Percentiles rank a stretch among this genome's conserved stretches.
phyloP scores from a whole-genome alignment of 2,888 invertebrate genomes.

The Tinea semifulvella region DNA sequence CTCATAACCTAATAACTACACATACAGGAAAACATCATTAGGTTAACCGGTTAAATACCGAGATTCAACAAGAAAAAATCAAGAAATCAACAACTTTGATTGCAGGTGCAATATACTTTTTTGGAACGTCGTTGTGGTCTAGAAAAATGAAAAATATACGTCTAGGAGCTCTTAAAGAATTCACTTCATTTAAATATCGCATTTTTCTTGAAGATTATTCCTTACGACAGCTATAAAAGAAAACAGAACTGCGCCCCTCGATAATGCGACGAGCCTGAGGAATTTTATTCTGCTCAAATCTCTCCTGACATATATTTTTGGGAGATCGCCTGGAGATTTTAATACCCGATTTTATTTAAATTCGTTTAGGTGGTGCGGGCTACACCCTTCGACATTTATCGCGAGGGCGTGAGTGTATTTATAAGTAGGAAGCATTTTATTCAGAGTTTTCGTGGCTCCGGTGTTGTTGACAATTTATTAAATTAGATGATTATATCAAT shows the following conservation, averaged over 20 bases:
- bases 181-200: constrained; percentile 66
- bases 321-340: constrained; percentile 61
- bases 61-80: too few species aligned
- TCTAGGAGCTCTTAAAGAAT: too few species aligned
- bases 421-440: constrained; percentile 32
- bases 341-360: constrained; percentile 65
- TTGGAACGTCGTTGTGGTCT: too few species aligned
- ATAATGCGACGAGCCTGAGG: constrained; percentile 61
- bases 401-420: constrained; percentile 57
- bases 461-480: neutral
- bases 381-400: constrained; percentile 57
- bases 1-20: too few species aligned
- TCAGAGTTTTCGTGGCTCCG: neutral
- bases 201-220: constrained; percentile 68
- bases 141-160: too few species aligned
- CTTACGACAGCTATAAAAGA: constrained; percentile 67
- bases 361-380: constrained; percentile 58
- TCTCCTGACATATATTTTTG: constrained; percentile 64
- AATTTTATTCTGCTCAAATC: constrained; percentile 66
- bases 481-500: neutral
- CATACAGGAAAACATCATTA: too few species aligned
- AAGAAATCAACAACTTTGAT: too few species aligned
- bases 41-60: too few species aligned
- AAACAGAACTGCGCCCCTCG: constrained; percentile 60
- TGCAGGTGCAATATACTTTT: too few species aligned